These are phyloP conservation scores for Trachops cirrhosus DNA, from an alignment of 2,797 vertebrate genomes.

Conservation along the genomic window DNA sequence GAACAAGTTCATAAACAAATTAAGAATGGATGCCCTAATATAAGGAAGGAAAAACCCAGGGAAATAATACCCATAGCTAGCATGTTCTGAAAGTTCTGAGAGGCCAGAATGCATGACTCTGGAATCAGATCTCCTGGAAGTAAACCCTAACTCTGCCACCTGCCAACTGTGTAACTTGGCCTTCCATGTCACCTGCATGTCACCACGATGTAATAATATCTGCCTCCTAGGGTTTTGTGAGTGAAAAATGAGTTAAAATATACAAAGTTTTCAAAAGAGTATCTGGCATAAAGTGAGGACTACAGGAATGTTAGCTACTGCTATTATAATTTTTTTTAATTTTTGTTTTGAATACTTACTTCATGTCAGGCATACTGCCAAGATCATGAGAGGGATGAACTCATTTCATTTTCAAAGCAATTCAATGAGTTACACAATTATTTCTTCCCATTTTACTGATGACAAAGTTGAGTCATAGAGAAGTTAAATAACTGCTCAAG, in stretches of 20 bases:
- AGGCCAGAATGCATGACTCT: background rate
- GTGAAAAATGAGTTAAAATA: background rate
- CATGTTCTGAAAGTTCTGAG: background rate
- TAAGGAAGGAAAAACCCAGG: background rate
- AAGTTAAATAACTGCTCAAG: background rate
- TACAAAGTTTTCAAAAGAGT: background rate
- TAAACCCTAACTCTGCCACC: background rate
- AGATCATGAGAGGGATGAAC: background rate
- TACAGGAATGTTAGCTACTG: background rate
- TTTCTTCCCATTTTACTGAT: conserved; percentile 18
- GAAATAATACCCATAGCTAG: background rate
- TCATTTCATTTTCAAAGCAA: background rate
- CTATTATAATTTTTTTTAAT: background rate
- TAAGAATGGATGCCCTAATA: conserved; percentile 43
- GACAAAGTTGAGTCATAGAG: background rate
- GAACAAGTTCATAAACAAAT: conserved; percentile 48
- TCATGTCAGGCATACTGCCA: background rate
- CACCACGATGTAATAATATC: background rate
- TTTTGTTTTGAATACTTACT: conserved; percentile 16
- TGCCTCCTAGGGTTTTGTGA: background rate
- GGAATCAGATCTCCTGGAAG: background rate
- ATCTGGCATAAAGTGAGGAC: background rate
- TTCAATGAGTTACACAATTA: background rate
- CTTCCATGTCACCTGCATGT: background rate
- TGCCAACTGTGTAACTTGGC: background rate